These are phyloP conservation scores for Electrona antarctica DNA, from an alignment of 2,113 vertebrate genomes.

Conservation along the genomic window DNA sequence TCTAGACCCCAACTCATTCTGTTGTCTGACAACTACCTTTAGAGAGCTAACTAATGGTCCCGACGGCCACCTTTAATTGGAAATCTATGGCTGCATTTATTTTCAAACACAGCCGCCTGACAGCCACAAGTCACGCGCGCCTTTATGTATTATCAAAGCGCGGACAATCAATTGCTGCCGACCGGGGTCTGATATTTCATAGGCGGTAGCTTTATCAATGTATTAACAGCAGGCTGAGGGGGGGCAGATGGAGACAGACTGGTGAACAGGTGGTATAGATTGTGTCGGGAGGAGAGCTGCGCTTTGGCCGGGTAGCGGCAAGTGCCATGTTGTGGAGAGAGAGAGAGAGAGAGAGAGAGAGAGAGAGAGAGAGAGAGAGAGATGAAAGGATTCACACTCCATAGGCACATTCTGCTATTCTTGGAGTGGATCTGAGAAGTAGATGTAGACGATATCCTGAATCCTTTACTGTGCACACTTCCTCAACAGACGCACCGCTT, in stretches of 20 bases:
- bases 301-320: background rate
- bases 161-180: slow-evolving; percentile 65
- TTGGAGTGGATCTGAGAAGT: background rate
- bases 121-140: slow-evolving; percentile 61
- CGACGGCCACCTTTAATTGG: slow-evolving; percentile 77
- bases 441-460: slow-evolving; percentile 4
- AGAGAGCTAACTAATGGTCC: slow-evolving; percentile 74
- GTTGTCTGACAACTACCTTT: slow-evolving; percentile 72
- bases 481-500: too few relatives aligned
- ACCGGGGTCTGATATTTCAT: slow-evolving; percentile 66
- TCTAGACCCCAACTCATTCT: slow-evolving; percentile 62
- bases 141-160: slow-evolving; percentile 71
- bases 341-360: background rate
- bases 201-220: slow-evolving; percentile 55
- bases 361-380: background rate
- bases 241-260: slow-evolving; percentile 15
- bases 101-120: slow-evolving; percentile 66
- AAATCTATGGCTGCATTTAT: slow-evolving; percentile 81
- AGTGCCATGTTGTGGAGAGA: slow-evolving; percentile 4
- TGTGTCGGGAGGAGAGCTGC: slow-evolving; percentile 19
- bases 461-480: background rate
- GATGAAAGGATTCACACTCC: background rate
- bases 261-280: slow-evolving; percentile 21
- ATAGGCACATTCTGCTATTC: slow-evolving; percentile 6
- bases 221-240: slow-evolving; percentile 59